Evolutionary conservation across 2,113 vertebrate species (phyloP).

Genomic region (Puntigrus tetrazona): DNA sequence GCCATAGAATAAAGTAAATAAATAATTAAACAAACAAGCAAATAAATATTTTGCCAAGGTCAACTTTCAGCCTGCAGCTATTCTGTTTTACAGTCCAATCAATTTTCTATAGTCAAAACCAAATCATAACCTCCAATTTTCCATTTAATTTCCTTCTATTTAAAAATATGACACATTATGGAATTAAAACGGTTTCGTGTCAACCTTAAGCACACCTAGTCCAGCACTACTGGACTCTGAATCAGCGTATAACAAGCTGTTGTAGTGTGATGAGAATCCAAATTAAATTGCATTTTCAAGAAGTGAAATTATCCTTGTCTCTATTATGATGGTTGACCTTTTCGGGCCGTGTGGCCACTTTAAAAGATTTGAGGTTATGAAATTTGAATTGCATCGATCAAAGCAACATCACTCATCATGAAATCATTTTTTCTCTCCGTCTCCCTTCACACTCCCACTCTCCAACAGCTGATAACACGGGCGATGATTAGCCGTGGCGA

Average conservation of each 20-base stretch:
- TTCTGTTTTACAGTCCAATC: neutral
- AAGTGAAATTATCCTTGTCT: slow-evolving; percentile 20
- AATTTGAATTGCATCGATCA: slow-evolving; percentile 30
- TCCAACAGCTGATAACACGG: slow-evolving; percentile 34
- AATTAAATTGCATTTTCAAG: slow-evolving; percentile 15
- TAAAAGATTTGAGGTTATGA: slow-evolving; percentile 22
- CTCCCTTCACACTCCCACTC: slow-evolving; percentile 23
- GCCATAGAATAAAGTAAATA: too few species aligned
- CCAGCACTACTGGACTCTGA: neutral
- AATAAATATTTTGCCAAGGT: too few species aligned
- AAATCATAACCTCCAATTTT: neutral
- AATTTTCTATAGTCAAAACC: neutral
- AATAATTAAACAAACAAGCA: too few species aligned
- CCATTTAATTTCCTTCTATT: neutral
- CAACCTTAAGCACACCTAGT: neutral
- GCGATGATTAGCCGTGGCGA: slow-evolving; percentile 30
- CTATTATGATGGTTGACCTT: slow-evolving; percentile 27
- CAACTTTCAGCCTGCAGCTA: too few species aligned
- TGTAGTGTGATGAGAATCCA: slow-evolving; percentile 13
- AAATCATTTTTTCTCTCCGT: neutral
- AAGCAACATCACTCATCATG: slow-evolving; percentile 22
- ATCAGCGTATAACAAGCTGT: slow-evolving; percentile 2
- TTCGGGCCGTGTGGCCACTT: neutral
- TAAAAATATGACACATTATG: neutral
- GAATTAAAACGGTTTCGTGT: neutral